These are phyloP conservation scores for Acanthochromis polyacanthus DNA, from an alignment of 2,113 vertebrate species.

Conservation along the genomic window DNA sequence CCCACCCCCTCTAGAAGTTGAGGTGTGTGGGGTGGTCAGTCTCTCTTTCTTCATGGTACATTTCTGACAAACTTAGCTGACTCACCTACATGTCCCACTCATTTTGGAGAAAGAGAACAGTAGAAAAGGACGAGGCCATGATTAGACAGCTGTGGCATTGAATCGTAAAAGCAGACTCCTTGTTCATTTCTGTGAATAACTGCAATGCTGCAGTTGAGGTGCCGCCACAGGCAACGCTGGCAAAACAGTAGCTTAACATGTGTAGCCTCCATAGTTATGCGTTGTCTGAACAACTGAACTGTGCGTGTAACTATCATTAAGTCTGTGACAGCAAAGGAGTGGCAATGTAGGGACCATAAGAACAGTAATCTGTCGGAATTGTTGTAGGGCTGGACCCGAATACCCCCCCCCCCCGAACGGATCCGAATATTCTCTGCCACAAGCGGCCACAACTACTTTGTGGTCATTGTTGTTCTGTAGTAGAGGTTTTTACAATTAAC, in stretches of 20 bases:
- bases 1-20: constrained; percentile 1
- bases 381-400: too few species aligned
- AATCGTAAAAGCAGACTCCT: background rate
- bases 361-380: too few species aligned
- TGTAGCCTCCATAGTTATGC: too few species aligned
- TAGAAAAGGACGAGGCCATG: background rate
- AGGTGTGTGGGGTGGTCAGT: background rate
- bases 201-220: background rate
- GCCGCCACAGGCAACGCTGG: background rate
- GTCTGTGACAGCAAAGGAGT: too few species aligned
- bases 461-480: background rate
- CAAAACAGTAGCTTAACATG: background rate
- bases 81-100: background rate
- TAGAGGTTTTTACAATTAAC: too few species aligned
- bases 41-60: background rate
- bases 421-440: too few species aligned
- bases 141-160: background rate
- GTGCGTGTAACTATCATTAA: too few species aligned
- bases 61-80: constrained; percentile 9
- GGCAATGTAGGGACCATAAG: too few species aligned
- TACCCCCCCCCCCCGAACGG: too few species aligned
- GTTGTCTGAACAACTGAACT: too few species aligned
- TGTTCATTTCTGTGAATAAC: background rate
- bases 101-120: background rate
- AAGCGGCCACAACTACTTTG: too few species aligned